Evolutionary conservation across 2,113 vertebrate species (phyloP).

Genomic region (Rhabdornis inornatus): DNA sequence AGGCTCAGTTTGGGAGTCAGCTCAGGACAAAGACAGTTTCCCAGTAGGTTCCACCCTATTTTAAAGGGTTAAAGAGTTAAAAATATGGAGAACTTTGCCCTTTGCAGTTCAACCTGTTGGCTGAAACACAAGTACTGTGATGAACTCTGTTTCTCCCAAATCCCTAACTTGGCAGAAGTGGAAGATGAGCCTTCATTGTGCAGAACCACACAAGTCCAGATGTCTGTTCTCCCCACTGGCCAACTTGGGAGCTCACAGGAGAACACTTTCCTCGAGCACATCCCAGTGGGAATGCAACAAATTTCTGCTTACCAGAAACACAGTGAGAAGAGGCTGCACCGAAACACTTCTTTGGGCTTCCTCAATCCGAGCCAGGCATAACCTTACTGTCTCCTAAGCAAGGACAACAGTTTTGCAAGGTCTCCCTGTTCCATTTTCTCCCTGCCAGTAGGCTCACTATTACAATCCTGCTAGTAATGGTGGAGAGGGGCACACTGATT

Average conservation of each 20-base stretch:
- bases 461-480: background rate
- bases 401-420: background rate
- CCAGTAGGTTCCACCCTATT: background rate
- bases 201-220: background rate
- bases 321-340: background rate
- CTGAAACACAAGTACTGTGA: background rate
- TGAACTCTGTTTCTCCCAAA: background rate
- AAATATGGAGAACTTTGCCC: background rate
- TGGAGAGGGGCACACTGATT: accelerated
- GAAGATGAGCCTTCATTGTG: background rate
- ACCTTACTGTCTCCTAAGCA: background rate
- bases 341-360: background rate
- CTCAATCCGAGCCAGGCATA: background rate
- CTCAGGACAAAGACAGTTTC: background rate
- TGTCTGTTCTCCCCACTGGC: background rate
- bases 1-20: background rate
- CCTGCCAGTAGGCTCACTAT: background rate
- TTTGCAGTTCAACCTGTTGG: background rate
- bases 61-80: background rate
- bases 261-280: background rate
- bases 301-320: background rate
- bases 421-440: background rate
- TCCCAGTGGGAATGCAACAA: background rate
- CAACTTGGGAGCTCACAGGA: background rate
- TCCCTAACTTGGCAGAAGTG: accelerated